Evolutionary conservation across 2,797 vertebrate genomes (phyloP), one percentile per base, ranked within the genome.

Genomic region (Propithecus perrieri): DNA sequence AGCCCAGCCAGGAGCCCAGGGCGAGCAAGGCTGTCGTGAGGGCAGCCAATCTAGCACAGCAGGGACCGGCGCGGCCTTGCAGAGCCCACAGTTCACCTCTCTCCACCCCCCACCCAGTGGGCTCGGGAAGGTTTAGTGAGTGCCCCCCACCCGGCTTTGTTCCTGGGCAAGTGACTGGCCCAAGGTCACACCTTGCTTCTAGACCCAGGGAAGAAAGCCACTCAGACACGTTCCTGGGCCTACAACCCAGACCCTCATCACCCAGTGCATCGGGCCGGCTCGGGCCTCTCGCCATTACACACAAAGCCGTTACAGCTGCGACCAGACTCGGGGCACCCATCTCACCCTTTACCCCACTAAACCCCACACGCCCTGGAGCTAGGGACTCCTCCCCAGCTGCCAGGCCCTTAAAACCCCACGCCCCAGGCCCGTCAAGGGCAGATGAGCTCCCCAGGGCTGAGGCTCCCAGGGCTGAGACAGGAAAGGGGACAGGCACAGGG

Each of bases 131-230:
- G n/a, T 24, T 83, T 15, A 41, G 8, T 22, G 63, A 41, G 8
- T 22, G 63, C 28, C 5, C 30, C 24, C 22, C 24, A 14, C 9
- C 71, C 38, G 14, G 10, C 71, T 83, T 78, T 83, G 67, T 26
- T 91, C 90, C 85, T 53, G 41, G 92, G 83, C 38, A 88, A 96
- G 63, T 55, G 85, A 93, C 67, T n/a, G 22, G 75, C 72, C 65
- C 94, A 81, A 96, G 84, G 87, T 93, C 95, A 89, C 69, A 20
- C 12, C 24, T 18, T 2, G 7, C 13, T 24, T 78, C 55, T 41
- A 18, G 38, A 78, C 17, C 26, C 26, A 3, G 0, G 67, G 63
- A 72, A 69, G 57, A 67, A 38, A 81, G 91, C 20, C 67, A 53
- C 61, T 20, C 0, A 2, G 33, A 81, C 69, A 71, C 11, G 30